phyloP scores from a whole-genome alignment of 2,888 invertebrate genomes.

The Leuctra nigra region DNA sequence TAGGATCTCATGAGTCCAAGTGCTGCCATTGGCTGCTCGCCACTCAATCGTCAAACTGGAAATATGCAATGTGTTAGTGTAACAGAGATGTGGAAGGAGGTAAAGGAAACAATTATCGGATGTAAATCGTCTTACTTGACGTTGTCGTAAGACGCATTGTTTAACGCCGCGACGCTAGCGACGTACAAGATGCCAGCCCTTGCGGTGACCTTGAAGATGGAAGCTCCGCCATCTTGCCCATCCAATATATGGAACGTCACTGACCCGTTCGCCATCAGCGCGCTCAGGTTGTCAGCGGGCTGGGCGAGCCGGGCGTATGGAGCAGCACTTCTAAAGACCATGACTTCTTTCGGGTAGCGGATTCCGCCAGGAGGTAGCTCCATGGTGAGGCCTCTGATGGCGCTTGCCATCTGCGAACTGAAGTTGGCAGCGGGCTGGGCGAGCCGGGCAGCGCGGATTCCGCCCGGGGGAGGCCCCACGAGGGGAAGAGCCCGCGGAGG shows the following conservation, averaged over 20 bases:
- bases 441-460: neutral
- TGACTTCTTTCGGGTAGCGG: conserved; percentile 37
- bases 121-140: conserved; percentile 37
- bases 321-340: conserved; percentile 42
- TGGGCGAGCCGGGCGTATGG: conserved; percentile 38
- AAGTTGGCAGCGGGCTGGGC: neutral
- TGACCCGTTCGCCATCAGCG: no score
- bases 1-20: conserved; percentile 30
- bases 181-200: conserved; percentile 53
- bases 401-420: no score
- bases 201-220: conserved; percentile 47
- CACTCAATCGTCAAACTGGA: conserved; percentile 42
- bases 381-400: no score
- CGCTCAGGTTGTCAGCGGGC: no score
- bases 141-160: conserved; percentile 34
- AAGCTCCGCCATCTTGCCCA: neutral
- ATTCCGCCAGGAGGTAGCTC: no score
- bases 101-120: no score
- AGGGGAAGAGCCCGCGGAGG: conserved; percentile 7
- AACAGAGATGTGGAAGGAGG: no score
- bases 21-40: conserved; percentile 34
- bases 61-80: no score
- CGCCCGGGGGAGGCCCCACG: neutral
- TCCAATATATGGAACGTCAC: no score
- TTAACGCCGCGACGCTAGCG: conserved; percentile 41